Conservation (phyloP, 1,140 invertebrate species). For the Drosophila sechellia region DNA sequence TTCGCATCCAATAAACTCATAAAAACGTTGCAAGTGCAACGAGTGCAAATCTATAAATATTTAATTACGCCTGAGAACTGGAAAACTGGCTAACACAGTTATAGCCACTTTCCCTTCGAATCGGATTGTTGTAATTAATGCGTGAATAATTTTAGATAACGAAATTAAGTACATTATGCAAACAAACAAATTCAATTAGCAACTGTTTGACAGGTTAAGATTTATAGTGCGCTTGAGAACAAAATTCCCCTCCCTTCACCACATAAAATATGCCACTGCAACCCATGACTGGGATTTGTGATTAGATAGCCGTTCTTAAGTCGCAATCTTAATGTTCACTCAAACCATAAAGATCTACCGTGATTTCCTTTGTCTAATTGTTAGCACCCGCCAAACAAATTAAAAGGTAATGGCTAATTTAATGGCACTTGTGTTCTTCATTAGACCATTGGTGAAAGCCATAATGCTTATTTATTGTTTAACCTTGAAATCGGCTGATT, state of each 20-base stretch:
- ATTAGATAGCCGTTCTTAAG: constrained; percentile 30
- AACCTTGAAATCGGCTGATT: constrained; percentile 24
- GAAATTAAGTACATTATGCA: constrained; percentile 35
- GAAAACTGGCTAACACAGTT: constrained; percentile 8
- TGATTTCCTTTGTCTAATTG: constrained; percentile 37
- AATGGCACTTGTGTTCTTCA: constrained; percentile 3
- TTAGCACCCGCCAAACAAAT: constrained; percentile 6
- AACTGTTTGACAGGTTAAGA: constrained; percentile 32
- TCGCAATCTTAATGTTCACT: constrained; percentile 6
- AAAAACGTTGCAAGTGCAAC: constrained; percentile 40
- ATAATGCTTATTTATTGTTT: constrained; percentile 36
- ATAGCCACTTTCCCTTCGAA: constrained; percentile 50
- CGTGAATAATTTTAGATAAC: constrained; percentile 63
- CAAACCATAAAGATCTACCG: constrained; percentile 1
- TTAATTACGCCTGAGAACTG: constrained; percentile 57
- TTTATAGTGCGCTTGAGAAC: constrained; percentile 19
- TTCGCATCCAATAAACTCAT: constrained; percentile 48
- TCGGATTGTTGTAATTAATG: constrained; percentile 50
- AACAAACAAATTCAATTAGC: constrained; percentile 41
- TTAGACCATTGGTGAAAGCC: constrained; percentile 6
- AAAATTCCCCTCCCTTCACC: constrained; percentile 13
- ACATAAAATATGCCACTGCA: constrained; percentile 3
- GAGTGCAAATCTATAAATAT: constrained; percentile 60
- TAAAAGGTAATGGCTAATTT: constrained; percentile 3
- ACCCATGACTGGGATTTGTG: constrained; percentile 8